phyloP scores from a whole-genome alignment of 2,797 vertebrate genomes.

The Lagocephalus sceleratus region DNA sequence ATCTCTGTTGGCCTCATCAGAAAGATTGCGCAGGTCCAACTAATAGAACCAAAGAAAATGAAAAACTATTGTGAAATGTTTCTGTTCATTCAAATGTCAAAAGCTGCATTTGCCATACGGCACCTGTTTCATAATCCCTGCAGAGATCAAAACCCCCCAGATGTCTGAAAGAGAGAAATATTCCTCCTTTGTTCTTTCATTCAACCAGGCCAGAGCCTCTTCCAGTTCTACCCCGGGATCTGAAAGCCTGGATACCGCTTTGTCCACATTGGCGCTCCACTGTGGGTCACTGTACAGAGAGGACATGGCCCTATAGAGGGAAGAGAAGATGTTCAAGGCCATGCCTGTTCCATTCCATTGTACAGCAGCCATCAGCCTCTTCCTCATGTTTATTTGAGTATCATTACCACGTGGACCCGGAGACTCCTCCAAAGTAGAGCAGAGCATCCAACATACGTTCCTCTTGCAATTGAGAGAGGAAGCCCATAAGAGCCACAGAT shows the following conservation, averaged over 20 bases:
- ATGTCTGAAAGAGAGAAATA: constrained; percentile 42
- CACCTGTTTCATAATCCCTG: constrained; percentile 50
- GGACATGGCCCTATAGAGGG: constrained; percentile 39
- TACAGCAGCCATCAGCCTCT: too few species aligned
- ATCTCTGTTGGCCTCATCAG: constrained; percentile 50
- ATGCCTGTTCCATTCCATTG: too few species aligned
- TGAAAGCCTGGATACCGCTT: constrained; percentile 9
- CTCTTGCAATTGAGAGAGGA: constrained; percentile 51
- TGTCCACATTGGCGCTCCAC: constrained; percentile 39
- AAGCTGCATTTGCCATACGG: too few species aligned
- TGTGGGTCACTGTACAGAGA: constrained; percentile 43
- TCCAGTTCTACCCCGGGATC: constrained; percentile 3
- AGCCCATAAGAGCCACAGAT: constrained; percentile 54
- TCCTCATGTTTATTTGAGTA: too few species aligned
- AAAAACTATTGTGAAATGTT: not conserved
- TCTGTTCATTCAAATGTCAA: too few species aligned
- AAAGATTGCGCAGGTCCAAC: constrained; percentile 47
- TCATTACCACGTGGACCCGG: too few species aligned
- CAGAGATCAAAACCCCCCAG: constrained; percentile 45
- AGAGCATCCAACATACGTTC: constrained; percentile 54
- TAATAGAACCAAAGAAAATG: constrained; percentile 8
- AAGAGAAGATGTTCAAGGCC: not conserved
- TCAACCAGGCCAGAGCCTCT: constrained; percentile 27
- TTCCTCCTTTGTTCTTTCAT: constrained; percentile 12
- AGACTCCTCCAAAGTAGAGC: constrained; percentile 3